Conservation (phyloP, 2,797 vertebrate species). For the Emys orbicularis region DNA sequence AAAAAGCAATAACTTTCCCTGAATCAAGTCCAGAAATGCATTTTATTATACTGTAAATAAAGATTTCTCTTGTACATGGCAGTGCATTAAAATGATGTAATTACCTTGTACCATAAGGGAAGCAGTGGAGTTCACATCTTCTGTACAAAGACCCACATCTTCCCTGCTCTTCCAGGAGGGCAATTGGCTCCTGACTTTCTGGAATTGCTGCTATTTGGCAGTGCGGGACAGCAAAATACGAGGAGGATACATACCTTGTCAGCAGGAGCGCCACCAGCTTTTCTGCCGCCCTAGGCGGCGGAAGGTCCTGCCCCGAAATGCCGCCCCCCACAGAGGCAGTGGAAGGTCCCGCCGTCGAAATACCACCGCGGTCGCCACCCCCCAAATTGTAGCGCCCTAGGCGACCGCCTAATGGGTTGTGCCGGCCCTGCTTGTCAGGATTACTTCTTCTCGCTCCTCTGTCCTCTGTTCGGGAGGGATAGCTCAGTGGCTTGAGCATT, state of each 20-base stretch:
- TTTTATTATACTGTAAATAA: slow-evolving; percentile 54
- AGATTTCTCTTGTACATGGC: not conserved
- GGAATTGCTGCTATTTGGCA: not conserved
- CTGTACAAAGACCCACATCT: not conserved
- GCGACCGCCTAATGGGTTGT: no score
- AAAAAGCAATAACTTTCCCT: slow-evolving; percentile 58
- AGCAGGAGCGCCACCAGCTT: not conserved
- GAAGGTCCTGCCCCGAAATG: no score
- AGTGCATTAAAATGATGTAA: slow-evolving; percentile 43
- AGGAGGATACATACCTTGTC: not conserved
- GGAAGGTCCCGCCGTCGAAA: no score
- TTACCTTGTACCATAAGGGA: slow-evolving; percentile 64
- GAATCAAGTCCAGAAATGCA: slow-evolving; percentile 59
- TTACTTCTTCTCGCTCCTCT: not conserved
- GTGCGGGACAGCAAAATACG: not conserved
- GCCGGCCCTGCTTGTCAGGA: not conserved
- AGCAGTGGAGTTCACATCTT: slow-evolving; percentile 46
- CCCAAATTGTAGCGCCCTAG: no score
- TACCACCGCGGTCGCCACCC: no score
- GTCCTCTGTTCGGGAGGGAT: no score
- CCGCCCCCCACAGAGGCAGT: no score
- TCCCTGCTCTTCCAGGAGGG: not conserved
- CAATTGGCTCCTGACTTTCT: not conserved
- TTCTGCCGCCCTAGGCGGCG: no score
- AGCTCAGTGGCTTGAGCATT: no score